Conservation (phyloP, 2,888 invertebrate genomes). For the Dimorphilus gyrociliatus region DNA sequence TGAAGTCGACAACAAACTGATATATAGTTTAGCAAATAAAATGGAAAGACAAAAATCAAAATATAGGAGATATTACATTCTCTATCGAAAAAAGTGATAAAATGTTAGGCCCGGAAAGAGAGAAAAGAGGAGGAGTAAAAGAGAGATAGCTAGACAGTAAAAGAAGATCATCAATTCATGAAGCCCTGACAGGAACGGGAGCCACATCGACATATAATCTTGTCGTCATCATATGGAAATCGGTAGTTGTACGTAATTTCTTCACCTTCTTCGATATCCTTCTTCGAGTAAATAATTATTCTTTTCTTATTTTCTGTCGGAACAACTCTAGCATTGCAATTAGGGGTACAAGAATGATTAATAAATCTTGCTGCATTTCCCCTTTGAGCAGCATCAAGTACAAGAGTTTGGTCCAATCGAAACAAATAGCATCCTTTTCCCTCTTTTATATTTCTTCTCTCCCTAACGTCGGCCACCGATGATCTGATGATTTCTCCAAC, state of each 20-base stretch:
- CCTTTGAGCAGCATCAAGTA: conserved; percentile 96
- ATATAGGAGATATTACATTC: too few species aligned
- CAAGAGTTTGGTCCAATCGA: conserved; percentile 86
- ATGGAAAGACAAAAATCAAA: too few species aligned
- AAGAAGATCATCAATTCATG: too few species aligned
- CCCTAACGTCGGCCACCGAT: conserved; percentile 71
- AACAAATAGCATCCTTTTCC: conserved; percentile 98
- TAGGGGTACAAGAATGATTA: conserved; percentile 99
- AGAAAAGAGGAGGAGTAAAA: too few species aligned
- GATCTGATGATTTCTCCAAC: conserved; percentile 83
- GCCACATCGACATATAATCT: conserved; percentile 93
- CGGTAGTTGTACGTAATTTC: conserved; percentile 99
- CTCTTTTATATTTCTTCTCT: conserved; percentile 83
- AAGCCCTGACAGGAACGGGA: conserved; percentile 80
- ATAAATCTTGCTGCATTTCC: conserved; percentile 95
- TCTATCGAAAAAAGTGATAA: too few species aligned
- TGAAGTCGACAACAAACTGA: too few species aligned
- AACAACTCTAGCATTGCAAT: conserved; percentile 96
- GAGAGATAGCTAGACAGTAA: too few species aligned
- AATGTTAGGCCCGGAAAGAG: too few species aligned
- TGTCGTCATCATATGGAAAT: conserved; percentile 87
- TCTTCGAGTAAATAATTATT: conserved; percentile 97
- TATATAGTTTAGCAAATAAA: too few species aligned
- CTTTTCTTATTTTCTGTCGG: conserved; percentile 95
- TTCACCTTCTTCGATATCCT: conserved; percentile 88